These are phyloP conservation scores for Drosophila emarginata DNA, from an alignment of 2,888 invertebrate species.

Conservation along the genomic window DNA sequence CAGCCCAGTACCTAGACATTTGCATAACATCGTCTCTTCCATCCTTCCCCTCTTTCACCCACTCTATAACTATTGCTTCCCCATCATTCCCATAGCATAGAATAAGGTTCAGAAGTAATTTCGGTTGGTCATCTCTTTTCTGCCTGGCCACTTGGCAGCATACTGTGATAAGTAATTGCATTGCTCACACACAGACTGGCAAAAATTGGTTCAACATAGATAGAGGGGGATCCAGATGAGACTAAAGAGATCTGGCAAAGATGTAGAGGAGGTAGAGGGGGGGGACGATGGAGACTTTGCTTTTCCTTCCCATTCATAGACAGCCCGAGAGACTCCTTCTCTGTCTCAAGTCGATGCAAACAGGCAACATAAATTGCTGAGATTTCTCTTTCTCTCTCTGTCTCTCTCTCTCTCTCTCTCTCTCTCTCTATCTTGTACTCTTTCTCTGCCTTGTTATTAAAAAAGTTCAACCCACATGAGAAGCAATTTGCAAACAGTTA, in stretches of 20 bases:
- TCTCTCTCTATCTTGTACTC: too few species aligned
- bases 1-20: conserved; percentile 61
- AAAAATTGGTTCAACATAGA: conserved; percentile 56
- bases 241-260: conserved; percentile 7
- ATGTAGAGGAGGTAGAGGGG: too few species aligned
- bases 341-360: conserved; percentile 14
- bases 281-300: not conserved
- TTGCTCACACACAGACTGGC: conserved; percentile 42
- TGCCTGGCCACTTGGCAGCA: conserved; percentile 48
- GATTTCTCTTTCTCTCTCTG: conserved; percentile 38
- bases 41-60: too few species aligned
- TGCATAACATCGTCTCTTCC: conserved; percentile 51
- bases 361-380: conserved; percentile 64
- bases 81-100: conserved; percentile 1
- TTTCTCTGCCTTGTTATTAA: conserved; percentile 68
- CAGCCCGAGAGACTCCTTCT: not conserved
- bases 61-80: too few species aligned
- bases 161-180: conserved; percentile 77
- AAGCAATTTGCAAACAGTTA: conserved; percentile 69
- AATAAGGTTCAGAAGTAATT: conserved; percentile 53
- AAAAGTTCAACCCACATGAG: conserved; percentile 63
- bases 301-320: not conserved
- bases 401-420: conserved; percentile 3
- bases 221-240: conserved; percentile 15
- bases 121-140: conserved; percentile 48